These are phyloP conservation scores for Cygnus buccinator DNA, from an alignment of 2,113 vertebrate genomes.

Conservation along the genomic window DNA sequence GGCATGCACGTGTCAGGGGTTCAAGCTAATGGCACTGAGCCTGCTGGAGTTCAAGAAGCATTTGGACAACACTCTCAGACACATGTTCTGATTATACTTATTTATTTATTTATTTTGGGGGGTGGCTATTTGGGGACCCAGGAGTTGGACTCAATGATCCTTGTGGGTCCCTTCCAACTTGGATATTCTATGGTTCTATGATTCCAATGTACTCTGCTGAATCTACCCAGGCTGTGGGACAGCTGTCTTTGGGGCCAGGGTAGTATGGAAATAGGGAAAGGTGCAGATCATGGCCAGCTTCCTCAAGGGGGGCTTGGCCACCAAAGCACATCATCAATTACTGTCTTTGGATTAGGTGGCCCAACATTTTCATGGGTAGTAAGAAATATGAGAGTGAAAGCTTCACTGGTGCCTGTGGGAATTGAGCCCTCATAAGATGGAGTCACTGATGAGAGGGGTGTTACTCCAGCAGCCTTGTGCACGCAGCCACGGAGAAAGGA, in stretches of 20 bases:
- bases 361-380: not conserved
- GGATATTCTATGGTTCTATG: no score
- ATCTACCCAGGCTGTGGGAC: not conserved
- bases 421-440: not conserved
- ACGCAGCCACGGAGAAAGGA: not conserved
- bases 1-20: accelerated
- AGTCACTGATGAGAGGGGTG: not conserved
- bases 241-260: no score
- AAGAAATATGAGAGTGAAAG: not conserved
- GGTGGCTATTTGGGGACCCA: no score
- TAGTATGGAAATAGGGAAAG: not conserved
- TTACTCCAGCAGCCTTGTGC: not conserved
- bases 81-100: no score
- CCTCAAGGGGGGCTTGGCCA: not conserved
- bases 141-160: no score
- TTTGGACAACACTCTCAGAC: no score
- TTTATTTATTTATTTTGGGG: no score
- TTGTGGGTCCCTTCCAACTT: no score
- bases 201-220: not conserved
- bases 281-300: no score
- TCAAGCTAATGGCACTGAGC: not conserved
- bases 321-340: not conserved
- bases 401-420: not conserved
- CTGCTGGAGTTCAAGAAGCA: no score
- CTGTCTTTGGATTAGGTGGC: not conserved